Percentiles rank a stretch among this genome's conserved stretches.
Conservation (phyloP, 64 coral and sea anemone genomes). For the Montipora sp. region DNA sequence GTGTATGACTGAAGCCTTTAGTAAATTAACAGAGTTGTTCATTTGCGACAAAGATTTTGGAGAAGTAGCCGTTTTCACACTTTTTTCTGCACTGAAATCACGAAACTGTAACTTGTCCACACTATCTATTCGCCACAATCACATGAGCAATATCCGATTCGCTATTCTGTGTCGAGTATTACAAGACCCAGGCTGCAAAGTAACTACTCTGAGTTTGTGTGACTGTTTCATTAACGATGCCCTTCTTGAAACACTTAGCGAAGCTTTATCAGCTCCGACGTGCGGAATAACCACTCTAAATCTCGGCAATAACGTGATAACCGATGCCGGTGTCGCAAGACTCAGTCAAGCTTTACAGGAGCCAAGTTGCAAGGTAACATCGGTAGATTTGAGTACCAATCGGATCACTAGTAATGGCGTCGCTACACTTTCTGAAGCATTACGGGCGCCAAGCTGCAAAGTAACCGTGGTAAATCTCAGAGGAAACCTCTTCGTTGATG, state of each 20-base stretch:
- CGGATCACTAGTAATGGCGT: background rate
- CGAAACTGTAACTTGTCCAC: too few species aligned
- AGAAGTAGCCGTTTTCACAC: too few species aligned
- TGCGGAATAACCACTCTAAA: too few species aligned
- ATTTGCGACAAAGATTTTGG: too few species aligned
- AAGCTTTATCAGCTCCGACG: too few species aligned
- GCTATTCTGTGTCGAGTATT: background rate
- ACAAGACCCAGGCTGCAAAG: background rate
- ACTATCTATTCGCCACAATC: background rate
- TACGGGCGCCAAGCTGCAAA: background rate
- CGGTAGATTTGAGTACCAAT: background rate
- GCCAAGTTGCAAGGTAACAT: background rate
- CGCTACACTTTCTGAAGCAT: background rate
- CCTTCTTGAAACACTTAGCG: too few species aligned
- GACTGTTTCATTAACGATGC: too few species aligned
- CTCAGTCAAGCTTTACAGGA: background rate
- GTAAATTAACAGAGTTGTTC: background rate
- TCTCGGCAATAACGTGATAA: background rate
- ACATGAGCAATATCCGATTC: background rate
- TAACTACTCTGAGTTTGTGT: background rate
- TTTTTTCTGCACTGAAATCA: too few species aligned
- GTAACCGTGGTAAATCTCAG: background rate
- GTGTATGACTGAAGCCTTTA: background rate
- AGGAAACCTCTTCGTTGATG: background rate
- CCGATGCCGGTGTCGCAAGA: conserved; percentile 2